These are phyloP conservation scores for Dromiciops gliroides DNA, from an alignment of 2,113 vertebrate genomes.

Conservation along the genomic window DNA sequence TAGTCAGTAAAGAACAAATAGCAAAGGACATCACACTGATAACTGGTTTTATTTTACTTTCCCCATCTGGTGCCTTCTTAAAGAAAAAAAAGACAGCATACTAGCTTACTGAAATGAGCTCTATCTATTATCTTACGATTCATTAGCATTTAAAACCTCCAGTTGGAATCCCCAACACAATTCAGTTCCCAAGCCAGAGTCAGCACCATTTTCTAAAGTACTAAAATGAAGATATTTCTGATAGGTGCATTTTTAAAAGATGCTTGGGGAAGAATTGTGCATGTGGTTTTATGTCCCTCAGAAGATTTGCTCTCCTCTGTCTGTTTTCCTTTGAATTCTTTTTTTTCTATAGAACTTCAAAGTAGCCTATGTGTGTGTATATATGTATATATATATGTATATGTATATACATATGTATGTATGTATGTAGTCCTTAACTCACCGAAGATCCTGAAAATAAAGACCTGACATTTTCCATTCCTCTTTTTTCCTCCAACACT, in stretches of 20 bases:
- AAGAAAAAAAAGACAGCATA: slow-evolving; percentile 47
- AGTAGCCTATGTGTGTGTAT: slow-evolving; percentile 1
- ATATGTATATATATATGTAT: no score
- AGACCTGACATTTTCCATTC: slow-evolving; percentile 37
- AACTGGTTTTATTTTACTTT: slow-evolving; percentile 68
- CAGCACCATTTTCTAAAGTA: slow-evolving; percentile 74
- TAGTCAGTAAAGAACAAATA: slow-evolving; percentile 57
- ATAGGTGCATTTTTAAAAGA: slow-evolving; percentile 62
- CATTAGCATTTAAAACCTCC: slow-evolving; percentile 81
- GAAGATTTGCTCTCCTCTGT: slow-evolving; percentile 71
- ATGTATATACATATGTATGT: no score
- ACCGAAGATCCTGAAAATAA: slow-evolving; percentile 74
- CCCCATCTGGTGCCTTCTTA: slow-evolving; percentile 74
- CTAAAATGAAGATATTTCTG: slow-evolving; percentile 75
- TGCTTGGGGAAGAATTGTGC: slow-evolving; percentile 65
- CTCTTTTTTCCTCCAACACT: slow-evolving; percentile 20
- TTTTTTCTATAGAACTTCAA: slow-evolving; percentile 58
- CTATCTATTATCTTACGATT: slow-evolving; percentile 74
- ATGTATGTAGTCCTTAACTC: slow-evolving; percentile 40
- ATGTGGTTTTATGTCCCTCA: slow-evolving; percentile 63
- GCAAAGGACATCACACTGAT: slow-evolving; percentile 50
- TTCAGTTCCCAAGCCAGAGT: slow-evolving; percentile 75
- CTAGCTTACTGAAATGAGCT: slow-evolving; percentile 60
- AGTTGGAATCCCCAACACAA: slow-evolving; percentile 70
- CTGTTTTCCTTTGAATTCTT: slow-evolving; percentile 74